These are phyloP conservation scores for Carcinoscorpius rotundicauda DNA, from an alignment of 1,140 invertebrate genomes.

Conservation along the genomic window DNA sequence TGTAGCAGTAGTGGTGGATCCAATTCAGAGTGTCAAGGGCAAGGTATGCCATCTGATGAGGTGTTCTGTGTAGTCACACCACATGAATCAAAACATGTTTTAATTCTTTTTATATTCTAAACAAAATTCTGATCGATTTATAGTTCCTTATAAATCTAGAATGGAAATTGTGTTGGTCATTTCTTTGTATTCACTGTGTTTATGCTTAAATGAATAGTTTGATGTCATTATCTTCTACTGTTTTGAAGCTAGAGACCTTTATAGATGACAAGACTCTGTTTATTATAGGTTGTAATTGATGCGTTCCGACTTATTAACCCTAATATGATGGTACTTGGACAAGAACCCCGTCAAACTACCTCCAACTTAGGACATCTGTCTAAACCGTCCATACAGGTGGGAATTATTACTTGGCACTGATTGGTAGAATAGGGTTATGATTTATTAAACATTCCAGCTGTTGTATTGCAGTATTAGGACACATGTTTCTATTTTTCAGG, in stretches of 20 bases:
- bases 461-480: too few relatives aligned
- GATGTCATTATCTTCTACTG: too few relatives aligned
- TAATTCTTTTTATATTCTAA: not conserved
- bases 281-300: constrained; percentile 77
- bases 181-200: too few relatives aligned
- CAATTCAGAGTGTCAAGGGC: constrained; percentile 97
- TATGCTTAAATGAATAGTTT: too few relatives aligned
- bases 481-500: constrained; percentile 41
- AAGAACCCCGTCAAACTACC: constrained; percentile 97
- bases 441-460: too few relatives aligned
- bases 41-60: constrained; percentile 33
- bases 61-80: constrained; percentile 1
- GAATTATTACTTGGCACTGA: too few relatives aligned
- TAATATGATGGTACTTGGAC: constrained; percentile 97
- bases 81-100: not conserved
- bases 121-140: too few relatives aligned
- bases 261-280: too few relatives aligned
- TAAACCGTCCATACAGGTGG: constrained; percentile 88
- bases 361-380: constrained; percentile 97
- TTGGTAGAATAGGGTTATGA: too few relatives aligned
- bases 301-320: constrained; percentile 95
- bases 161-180: too few relatives aligned
- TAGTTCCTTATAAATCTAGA: too few relatives aligned
- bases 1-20: constrained; percentile 98
- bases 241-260: too few relatives aligned